Evolutionary conservation across 2,888 invertebrate genomes (phyloP).

Genomic region (Drepana falcataria): DNA sequence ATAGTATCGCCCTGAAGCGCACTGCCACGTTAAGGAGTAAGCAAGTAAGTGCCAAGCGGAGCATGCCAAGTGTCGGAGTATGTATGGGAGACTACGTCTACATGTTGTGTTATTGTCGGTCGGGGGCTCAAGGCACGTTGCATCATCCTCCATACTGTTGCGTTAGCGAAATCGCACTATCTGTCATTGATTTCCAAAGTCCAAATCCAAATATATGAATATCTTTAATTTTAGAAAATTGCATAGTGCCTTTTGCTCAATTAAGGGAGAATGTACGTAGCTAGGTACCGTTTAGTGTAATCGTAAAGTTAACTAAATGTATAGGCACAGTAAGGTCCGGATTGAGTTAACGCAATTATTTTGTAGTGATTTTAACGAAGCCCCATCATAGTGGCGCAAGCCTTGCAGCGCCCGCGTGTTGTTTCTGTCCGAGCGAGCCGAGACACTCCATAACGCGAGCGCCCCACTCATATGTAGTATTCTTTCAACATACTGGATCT

Average conservation of each 20-base stretch:
- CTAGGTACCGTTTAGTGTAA: slow-evolving; percentile 47
- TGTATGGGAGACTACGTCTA: slow-evolving; percentile 13
- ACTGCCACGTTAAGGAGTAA: slow-evolving; percentile 17
- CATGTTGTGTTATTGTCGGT: slow-evolving; percentile 23
- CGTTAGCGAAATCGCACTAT: slow-evolving; percentile 25
- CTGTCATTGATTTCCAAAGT: slow-evolving; percentile 46
- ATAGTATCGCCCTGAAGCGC: slow-evolving; percentile 21
- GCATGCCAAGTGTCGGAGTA: slow-evolving; percentile 12
- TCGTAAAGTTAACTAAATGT: slow-evolving; percentile 41
- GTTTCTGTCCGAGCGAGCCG: slow-evolving; percentile 33
- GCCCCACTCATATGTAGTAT: neutral
- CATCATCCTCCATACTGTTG: slow-evolving; percentile 42
- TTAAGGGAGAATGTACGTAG: slow-evolving; percentile 52
- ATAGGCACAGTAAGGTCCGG: slow-evolving; percentile 43
- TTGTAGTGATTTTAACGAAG: slow-evolving; percentile 24
- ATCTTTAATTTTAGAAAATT: slow-evolving; percentile 54
- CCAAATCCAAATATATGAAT: slow-evolving; percentile 43
- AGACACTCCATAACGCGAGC: slow-evolving; percentile 22
- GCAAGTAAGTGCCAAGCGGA: slow-evolving; percentile 12
- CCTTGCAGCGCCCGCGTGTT: slow-evolving; percentile 21
- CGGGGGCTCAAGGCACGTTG: slow-evolving; percentile 66
- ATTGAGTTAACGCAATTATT: slow-evolving; percentile 22
- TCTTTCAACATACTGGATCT: neutral
- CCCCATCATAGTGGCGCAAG: slow-evolving; percentile 17
- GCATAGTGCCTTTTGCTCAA: slow-evolving; percentile 75